A percentile compares a stretch with the other conserved stretches of the same genome.
These are phyloP conservation scores for Stomatorhinus walkeri DNA, from an alignment of 2,797 vertebrate genomes.

Conservation along the genomic window DNA sequence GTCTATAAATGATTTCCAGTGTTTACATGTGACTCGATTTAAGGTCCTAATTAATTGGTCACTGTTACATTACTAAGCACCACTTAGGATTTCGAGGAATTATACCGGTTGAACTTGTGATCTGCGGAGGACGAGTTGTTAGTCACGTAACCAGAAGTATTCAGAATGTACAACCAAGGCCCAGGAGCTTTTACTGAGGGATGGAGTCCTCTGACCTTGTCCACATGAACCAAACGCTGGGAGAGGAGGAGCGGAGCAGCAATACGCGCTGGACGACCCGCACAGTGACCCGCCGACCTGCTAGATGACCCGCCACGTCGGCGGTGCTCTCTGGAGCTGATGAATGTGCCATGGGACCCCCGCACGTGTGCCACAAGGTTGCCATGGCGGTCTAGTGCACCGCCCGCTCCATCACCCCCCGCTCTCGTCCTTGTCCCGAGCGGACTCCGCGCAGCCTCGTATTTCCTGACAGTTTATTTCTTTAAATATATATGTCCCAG, in stretches of 20 bases:
- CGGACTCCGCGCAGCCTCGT: not conserved
- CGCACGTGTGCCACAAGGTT: conserved; percentile 30
- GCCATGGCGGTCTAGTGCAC: conserved; percentile 26
- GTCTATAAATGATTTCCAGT: not conserved
- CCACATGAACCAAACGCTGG: not conserved
- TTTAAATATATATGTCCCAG: conserved; percentile 1
- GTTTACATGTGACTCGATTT: not conserved
- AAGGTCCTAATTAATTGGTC: not conserved
- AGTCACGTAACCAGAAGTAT: not conserved
- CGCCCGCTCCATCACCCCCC: not conserved
- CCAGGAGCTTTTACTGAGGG: not conserved
- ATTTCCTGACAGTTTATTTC: not conserved
- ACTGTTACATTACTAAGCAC: not conserved
- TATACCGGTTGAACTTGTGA: not conserved
- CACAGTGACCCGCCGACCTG: not conserved
- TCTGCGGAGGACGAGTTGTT: not conserved
- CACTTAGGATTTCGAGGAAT: not conserved
- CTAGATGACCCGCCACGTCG: not conserved
- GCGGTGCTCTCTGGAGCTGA: conserved; percentile 7
- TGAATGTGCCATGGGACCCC: conserved; percentile 21
- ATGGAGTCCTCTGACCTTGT: not conserved
- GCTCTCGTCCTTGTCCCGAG: not conserved
- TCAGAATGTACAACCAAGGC: not conserved
- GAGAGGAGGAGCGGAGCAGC: not conserved
- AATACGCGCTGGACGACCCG: not conserved